Percentiles rank a stretch among this genome's conserved stretches.
Evolutionary conservation across 1,140 invertebrate genomes (phyloP).

Genomic region (Gryon sp.): DNA sequence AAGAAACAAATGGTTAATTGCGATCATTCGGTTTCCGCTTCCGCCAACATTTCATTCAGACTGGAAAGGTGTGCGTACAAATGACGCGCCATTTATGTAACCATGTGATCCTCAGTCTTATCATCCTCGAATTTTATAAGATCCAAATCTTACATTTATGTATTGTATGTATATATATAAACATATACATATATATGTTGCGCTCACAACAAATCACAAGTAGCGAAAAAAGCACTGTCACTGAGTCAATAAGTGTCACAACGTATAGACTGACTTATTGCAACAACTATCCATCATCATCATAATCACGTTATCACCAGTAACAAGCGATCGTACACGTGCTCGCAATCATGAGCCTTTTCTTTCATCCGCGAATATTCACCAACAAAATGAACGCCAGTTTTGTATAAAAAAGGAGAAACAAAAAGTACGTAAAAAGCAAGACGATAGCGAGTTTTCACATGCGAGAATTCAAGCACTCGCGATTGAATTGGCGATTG

Average conservation of each 20-base stretch:
- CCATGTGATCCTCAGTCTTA: constrained; percentile 13
- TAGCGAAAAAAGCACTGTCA: constrained; percentile 1
- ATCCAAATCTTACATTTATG: too few relatives aligned
- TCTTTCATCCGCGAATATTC: too few relatives aligned
- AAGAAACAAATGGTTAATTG: constrained; percentile 74
- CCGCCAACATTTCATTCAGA: constrained; percentile 41
- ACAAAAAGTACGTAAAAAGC: too few relatives aligned
- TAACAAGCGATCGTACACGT: too few relatives aligned
- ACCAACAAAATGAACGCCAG: too few relatives aligned
- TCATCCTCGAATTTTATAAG: too few relatives aligned
- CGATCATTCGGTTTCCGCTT: constrained; percentile 22
- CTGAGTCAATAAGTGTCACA: constrained; percentile 28
- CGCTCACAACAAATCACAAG: not conserved
- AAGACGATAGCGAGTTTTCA: too few relatives aligned
- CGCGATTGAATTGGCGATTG: constrained; percentile 3
- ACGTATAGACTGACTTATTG: constrained; percentile 2
- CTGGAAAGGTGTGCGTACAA: constrained; percentile 24
- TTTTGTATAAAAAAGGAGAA: too few relatives aligned
- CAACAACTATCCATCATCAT: constrained; percentile 28
- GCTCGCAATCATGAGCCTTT: too few relatives aligned
- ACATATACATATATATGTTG: too few relatives aligned
- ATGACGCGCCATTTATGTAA: constrained; percentile 10
- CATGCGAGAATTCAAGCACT: not conserved
- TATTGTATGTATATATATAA: too few relatives aligned
- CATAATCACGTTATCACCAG: constrained; percentile 27